Evolutionary conservation across 1,140 invertebrate genomes (phyloP).

Genomic region (Meloidogyne exigua): DNA sequence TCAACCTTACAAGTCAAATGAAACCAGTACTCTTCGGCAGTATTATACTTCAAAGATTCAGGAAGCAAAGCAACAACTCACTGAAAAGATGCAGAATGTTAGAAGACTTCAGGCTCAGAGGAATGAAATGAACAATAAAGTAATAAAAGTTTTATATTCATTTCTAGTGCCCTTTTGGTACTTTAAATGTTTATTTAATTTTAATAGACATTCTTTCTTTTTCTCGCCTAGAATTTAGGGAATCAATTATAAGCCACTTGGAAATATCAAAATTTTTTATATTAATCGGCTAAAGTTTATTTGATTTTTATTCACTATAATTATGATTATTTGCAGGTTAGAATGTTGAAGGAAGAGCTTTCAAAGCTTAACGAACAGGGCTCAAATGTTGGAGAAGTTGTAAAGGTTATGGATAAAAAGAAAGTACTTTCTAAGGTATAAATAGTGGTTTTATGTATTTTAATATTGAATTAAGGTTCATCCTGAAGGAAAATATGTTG

Average conservation of each 20-base stretch:
- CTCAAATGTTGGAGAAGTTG: constrained; percentile 98
- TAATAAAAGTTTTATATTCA: too few relatives aligned
- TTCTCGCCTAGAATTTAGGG: too few relatives aligned
- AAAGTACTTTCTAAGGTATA: constrained; percentile 90
- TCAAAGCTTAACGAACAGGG: constrained; percentile 98
- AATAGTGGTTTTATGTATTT: not conserved
- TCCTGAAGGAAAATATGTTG: constrained; percentile 99
- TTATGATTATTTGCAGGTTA: constrained; percentile 69
- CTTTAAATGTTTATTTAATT: too few relatives aligned
- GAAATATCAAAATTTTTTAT: too few relatives aligned
- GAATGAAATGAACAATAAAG: constrained; percentile 98
- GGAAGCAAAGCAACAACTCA: constrained; percentile 74
- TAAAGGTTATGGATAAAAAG: constrained; percentile 99
- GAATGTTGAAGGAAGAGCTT: constrained; percentile 87
- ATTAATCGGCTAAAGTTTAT: too few relatives aligned
- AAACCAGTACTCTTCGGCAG: constrained; percentile 27
- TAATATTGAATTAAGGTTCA: constrained; percentile 72
- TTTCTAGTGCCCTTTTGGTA: too few relatives aligned
- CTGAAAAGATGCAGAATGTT: constrained; percentile 95
- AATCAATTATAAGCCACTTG: too few relatives aligned
- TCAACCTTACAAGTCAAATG: not conserved
- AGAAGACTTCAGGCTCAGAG: constrained; percentile 93
- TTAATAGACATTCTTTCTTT: too few relatives aligned
- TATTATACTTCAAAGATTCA: constrained; percentile 63
- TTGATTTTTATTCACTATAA: too few relatives aligned